Evolutionary conservation across 2,888 invertebrate species (phyloP).

Genomic region (Lithosia quadra): DNA sequence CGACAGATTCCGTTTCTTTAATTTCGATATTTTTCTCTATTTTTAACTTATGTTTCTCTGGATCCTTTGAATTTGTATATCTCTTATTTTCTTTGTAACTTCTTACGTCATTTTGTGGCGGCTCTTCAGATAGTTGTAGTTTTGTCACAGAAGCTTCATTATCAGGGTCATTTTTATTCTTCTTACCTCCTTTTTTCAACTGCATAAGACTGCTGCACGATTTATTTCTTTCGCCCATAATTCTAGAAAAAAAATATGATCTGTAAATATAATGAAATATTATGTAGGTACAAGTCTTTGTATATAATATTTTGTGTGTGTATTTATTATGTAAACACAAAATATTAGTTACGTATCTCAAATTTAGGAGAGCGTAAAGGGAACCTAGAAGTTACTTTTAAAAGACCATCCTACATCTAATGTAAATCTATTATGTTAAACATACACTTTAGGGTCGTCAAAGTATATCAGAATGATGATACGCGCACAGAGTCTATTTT

Average conservation of each 20-base stretch:
- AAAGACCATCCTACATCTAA: no score
- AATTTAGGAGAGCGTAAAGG: no score
- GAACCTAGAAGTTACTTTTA: no score
- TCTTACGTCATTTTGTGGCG: slow-evolving; percentile 19
- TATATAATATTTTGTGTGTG: no score
- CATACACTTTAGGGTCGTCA: no score
- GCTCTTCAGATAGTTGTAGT: slow-evolving; percentile 6
- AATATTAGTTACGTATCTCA: no score
- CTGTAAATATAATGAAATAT: no score
- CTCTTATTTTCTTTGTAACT: slow-evolving; percentile 36
- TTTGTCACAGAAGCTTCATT: slow-evolving; percentile 19
- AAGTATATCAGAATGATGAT: no score
- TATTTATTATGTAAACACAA: no score
- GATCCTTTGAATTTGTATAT: not conserved
- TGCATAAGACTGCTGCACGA: slow-evolving; percentile 11
- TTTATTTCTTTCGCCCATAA: slow-evolving; percentile 61
- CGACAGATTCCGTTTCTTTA: not conserved
- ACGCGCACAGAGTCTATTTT: no score
- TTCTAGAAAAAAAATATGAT: slow-evolving; percentile 48
- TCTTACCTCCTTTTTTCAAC: slow-evolving; percentile 29
- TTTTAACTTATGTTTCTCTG: not conserved
- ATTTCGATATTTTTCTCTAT: not conserved
- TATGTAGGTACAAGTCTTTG: slow-evolving; percentile 11
- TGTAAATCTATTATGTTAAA: no score
- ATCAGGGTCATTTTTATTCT: slow-evolving; percentile 21